phyloP scores from a whole-genome alignment of 2,797 vertebrate species.

The Octomys mimax region DNA sequence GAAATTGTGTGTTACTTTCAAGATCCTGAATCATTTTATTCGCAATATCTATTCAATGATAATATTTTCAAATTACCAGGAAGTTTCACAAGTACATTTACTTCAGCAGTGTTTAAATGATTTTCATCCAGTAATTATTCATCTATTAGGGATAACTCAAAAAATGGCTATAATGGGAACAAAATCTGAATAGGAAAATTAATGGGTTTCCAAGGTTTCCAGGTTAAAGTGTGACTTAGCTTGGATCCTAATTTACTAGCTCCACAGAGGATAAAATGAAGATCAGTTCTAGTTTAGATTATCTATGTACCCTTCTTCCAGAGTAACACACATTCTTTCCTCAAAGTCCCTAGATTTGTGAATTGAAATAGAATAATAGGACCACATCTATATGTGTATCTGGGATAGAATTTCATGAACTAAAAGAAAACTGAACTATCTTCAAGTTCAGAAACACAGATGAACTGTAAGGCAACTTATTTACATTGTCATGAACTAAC shows the following conservation, averaged over 20 bases:
- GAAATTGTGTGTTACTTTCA: neutral
- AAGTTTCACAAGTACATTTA: neutral
- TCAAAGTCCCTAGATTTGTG: neutral
- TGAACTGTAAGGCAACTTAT: neutral
- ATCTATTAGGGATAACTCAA: neutral
- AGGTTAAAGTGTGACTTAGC: neutral
- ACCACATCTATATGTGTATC: neutral
- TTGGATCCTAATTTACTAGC: neutral
- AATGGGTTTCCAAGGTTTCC: neutral
- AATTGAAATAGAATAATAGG: constrained; percentile 9
- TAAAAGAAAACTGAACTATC: neutral
- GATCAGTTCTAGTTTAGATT: neutral
- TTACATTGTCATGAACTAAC: neutral
- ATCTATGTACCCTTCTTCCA: neutral
- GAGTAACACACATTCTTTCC: neutral
- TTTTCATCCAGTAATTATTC: neutral
- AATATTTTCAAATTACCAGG: neutral
- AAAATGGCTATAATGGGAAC: neutral
- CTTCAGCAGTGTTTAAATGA: neutral
- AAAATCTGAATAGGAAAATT: neutral
- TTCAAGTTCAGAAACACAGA: neutral
- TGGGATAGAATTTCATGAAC: neutral
- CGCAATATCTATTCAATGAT: neutral
- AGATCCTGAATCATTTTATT: neutral
- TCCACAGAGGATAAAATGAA: neutral